Conservation (phyloP, 2,113 vertebrate species). For the Ondatra zibethicus region DNA sequence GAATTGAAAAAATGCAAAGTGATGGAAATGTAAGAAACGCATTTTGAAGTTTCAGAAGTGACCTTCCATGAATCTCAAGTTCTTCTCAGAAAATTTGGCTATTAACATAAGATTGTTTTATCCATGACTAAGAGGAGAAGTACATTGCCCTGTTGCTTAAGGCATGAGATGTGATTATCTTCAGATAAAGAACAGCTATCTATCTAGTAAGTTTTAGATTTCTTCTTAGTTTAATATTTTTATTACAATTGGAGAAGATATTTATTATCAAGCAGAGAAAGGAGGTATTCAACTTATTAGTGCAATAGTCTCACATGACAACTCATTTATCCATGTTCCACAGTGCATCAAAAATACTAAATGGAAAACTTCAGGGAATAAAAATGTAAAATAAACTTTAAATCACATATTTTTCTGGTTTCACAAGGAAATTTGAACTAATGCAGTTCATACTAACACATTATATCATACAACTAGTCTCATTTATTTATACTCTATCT, state of each 20-base stretch:
- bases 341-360: not conserved
- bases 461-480: not conserved
- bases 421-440: not conserved
- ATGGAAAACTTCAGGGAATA: not conserved
- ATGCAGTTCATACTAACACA: not conserved
- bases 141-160: not conserved
- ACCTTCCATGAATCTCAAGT: slow-evolving; percentile 56
- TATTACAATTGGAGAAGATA: not conserved
- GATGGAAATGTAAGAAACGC: slow-evolving; percentile 54
- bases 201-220: not conserved
- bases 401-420: not conserved
- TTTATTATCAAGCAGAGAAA: slow-evolving; percentile 32
- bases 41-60: slow-evolving; percentile 55
- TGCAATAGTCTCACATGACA: not conserved
- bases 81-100: slow-evolving; percentile 40
- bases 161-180: not conserved
- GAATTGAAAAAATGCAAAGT: slow-evolving; percentile 67
- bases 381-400: not conserved
- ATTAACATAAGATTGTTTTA: slow-evolving; percentile 25
- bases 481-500: not conserved
- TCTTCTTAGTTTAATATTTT: not conserved
- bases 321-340: not conserved
- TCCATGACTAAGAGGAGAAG: not conserved
- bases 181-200: slow-evolving; percentile 13
- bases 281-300: not conserved